A percentile compares a stretch with the other conserved stretches of the same genome.
phyloP scores from a whole-genome alignment of 1,140 invertebrate genomes.

The Hetaerina americana region DNA sequence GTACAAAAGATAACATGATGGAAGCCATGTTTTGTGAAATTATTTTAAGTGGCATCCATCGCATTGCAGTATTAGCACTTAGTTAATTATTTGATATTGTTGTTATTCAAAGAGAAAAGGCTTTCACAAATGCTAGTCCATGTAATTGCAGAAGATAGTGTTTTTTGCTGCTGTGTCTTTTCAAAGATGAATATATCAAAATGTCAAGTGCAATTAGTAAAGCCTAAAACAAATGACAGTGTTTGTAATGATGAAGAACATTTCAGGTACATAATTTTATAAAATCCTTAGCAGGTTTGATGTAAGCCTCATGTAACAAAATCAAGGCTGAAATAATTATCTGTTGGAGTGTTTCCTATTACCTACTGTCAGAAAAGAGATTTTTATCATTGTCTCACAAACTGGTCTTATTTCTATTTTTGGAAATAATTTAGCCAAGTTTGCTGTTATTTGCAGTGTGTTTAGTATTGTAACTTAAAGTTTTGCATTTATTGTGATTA shows the following conservation, averaged over 20 bases:
- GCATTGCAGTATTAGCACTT: neutral
- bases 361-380: neutral
- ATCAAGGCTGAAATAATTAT: neutral
- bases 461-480: neutral
- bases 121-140: neutral
- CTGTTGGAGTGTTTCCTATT: neutral
- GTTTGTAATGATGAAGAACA: neutral
- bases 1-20: neutral
- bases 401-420: conserved; percentile 4
- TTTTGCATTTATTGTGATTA: neutral
- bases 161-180: neutral
- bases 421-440: conserved; percentile 6
- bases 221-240: neutral
- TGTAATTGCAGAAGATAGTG: neutral
- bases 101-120: neutral
- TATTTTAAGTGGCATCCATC: neutral
- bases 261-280: no score
- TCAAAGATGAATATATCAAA: neutral
- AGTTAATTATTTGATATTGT: neutral
- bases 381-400: neutral
- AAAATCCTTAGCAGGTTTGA: neutral
- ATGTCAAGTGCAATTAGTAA: neutral
- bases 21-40: neutral
- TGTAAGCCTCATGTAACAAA: neutral
- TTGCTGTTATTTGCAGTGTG: neutral